Evolutionary conservation across 2,888 invertebrate species (phyloP).

Genomic region (Erebia aethiops): DNA sequence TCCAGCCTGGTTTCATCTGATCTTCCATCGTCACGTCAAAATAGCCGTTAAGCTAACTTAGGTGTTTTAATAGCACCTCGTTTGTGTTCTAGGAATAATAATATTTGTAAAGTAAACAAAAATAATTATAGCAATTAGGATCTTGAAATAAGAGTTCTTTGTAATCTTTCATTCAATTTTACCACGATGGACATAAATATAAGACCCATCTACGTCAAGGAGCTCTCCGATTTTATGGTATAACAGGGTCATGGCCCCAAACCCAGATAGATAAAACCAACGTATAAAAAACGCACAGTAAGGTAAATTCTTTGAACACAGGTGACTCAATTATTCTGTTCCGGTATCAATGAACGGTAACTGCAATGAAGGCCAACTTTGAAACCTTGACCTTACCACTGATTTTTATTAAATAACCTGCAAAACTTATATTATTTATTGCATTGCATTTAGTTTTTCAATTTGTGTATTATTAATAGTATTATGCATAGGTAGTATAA

Average conservation of each 20-base stretch:
- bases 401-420: too few species aligned
- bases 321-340: neutral
- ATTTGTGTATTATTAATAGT: neutral
- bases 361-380: too few species aligned
- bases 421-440: too few species aligned
- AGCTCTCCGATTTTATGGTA: constrained; percentile 57
- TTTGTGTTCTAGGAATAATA: too few species aligned
- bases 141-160: neutral
- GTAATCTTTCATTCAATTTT: constrained; percentile 9
- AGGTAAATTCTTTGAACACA: neutral
- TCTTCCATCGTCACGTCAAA: too few species aligned
- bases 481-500: too few species aligned
- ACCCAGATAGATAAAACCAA: constrained; percentile 59
- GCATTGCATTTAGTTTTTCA: too few species aligned
- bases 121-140: neutral
- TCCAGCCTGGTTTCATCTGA: too few species aligned
- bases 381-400: too few species aligned
- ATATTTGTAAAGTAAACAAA: neutral
- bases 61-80: too few species aligned
- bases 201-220: constrained; percentile 47
- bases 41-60: too few species aligned
- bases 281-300: neutral
- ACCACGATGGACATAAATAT: constrained; percentile 44
- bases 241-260: constrained; percentile 71
- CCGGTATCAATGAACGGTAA: too few species aligned